Base-by-base conservation (phyloP, 2,113 vertebrate species). In the Egretta garzetta region DNA sequence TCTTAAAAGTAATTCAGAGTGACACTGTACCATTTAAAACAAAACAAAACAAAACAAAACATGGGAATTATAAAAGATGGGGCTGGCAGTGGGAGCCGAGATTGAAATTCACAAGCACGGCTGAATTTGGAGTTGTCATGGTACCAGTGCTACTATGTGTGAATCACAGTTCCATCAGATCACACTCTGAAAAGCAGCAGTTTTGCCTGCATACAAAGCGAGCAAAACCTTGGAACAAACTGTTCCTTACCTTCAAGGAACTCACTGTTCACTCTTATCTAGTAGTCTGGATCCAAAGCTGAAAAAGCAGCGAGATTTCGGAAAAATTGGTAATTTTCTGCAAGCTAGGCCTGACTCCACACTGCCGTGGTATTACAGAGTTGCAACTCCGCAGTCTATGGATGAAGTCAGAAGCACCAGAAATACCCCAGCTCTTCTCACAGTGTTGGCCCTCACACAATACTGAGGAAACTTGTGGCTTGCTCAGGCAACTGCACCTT, bases 61-160 rank as follows among this genome's bases (percentile, higher is more conserved):
- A 37, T 18, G 16, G 70, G 45, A 90, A 72, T 82, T 72, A 80
- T 53, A 84, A 88, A 95, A 91, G 49, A 67, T 74, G 43, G 72
- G n/a, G 32, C 41, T 93, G 86, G 63, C 76, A 71, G 16, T 58
- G 55, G 45, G 58, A 67, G 55, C 6, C 17, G n/a, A 81, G 90
- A 86, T 50, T 62, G 58, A 90, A 75, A 92, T 94, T 92, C 77
- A 66, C 56, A 76, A 84, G 79, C 92, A 93, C 0, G 0, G 41
- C 67, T 83, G 85, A 88, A 58, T 90, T 76, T 73, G 85, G 71
- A 96, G 95, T 95, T 97, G 92, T 95, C 93, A 94, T 94, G 94
- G 95, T 76, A 94, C 90, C 88, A 70, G 53, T 13, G 79, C 81
- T 92, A 49, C 87, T 90, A 27, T 7, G 32, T 27, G 87, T 88